Evolutionary conservation across 2,797 vertebrate species (phyloP).

Genomic region (Crypturellus tataupa): DNA sequence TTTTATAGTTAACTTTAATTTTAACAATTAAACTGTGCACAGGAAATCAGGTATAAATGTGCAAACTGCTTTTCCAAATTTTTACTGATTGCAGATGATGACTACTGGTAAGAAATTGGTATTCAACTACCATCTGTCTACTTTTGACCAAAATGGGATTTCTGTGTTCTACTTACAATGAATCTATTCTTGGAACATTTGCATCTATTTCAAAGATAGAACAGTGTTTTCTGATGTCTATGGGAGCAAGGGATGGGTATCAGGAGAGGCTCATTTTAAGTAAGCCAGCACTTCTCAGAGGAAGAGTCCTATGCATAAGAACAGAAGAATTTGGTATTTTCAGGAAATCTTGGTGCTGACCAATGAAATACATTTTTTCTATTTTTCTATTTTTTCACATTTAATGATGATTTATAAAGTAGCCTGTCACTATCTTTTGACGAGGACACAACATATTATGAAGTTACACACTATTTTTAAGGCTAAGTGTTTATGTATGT

Average conservation of each 20-base stretch:
- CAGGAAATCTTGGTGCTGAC: not conserved
- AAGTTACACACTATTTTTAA: not conserved
- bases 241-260: not conserved
- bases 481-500: not conserved
- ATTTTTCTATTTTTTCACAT: not conserved
- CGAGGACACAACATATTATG: not conserved
- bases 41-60: not conserved
- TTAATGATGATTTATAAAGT: not conserved
- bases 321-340: accelerated
- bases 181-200: not conserved
- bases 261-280: not conserved
- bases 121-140: not conserved
- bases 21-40: not conserved
- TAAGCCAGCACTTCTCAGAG: not conserved
- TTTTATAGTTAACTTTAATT: not conserved
- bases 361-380: not conserved
- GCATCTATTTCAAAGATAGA: not conserved
- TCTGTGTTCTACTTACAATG: not conserved
- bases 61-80: not conserved
- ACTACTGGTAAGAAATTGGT: not conserved
- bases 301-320: not conserved
- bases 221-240: not conserved
- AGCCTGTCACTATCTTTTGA: not conserved
- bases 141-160: not conserved
- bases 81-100: not conserved